A percentile compares a stretch with the other conserved stretches of the same genome.
Evolutionary conservation across 2,797 vertebrate species (phyloP).

Genomic region (Chiroxiphia lanceolata): DNA sequence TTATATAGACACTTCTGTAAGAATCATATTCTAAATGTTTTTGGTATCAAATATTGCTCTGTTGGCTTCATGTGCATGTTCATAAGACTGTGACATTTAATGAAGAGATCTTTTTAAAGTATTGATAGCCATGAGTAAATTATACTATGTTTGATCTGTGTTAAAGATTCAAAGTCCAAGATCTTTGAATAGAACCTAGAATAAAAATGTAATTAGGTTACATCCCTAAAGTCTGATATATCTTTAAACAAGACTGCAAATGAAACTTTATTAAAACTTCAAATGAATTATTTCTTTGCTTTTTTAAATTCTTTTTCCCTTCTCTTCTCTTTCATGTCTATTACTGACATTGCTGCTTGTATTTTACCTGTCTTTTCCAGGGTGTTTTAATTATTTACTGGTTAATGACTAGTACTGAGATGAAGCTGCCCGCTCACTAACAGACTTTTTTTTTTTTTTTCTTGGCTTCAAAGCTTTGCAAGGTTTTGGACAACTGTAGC

Average conservation of each 20-base stretch:
- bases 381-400: conserved; percentile 80
- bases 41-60: conserved; percentile 26
- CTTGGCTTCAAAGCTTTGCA: conserved; percentile 64
- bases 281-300: conserved; percentile 82
- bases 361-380: conserved; percentile 78
- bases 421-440: conserved; percentile 44
- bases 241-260: conserved; percentile 81
- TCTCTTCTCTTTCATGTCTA: conserved; percentile 79
- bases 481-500: background rate
- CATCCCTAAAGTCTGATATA: conserved; percentile 82
- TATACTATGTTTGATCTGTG: conserved; percentile 83
- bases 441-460: background rate
- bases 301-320: conserved; percentile 69
- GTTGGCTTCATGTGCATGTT: conserved; percentile 41
- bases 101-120: conserved; percentile 85
- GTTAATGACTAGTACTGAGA: conserved; percentile 70
- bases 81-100: conserved; percentile 82
- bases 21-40: background rate
- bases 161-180: conserved; percentile 78
- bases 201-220: conserved; percentile 83
- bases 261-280: conserved; percentile 83
- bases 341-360: conserved; percentile 75
- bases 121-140: conserved; percentile 89
- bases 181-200: conserved; percentile 75
- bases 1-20: background rate